Evolutionary conservation across 2,888 invertebrate species (phyloP), one percentile per base, ranked within the genome.

Genomic region (Mythimna ferrago): DNA sequence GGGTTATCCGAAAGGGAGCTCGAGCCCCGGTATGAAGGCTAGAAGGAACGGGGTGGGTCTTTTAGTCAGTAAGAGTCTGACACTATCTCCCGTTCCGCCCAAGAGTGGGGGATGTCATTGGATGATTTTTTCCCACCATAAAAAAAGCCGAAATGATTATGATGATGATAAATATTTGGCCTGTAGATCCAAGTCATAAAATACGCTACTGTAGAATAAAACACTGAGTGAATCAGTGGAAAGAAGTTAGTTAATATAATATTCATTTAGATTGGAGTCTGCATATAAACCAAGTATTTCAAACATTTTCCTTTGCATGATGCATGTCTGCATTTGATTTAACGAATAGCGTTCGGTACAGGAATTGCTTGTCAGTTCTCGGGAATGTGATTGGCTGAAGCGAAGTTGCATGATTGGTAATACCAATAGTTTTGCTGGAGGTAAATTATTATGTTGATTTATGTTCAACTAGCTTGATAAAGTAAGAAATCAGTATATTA

Each of bases 311-410:
- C 56, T 56, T 62, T 41, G 48, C 44, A 64, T 66, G 62, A 35
- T 85, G 60, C 70, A 84, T 73, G 65, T 58, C 67, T 82, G 75
- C 69, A 78, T 84, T 83, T 68, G 76, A 73, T 84, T 78, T 65
- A 38, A 19, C 19, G 64, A 81, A 83, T 44, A 35, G 62, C 67
- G n/a, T 57, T 64, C 58, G 32, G n/a, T 65, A 57, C 54, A 76
- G 61, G 48, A 76, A 81, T 71, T 66, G 82, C 66, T 53, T 83
- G 66, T 74, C 76, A 75, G 69, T 73, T 71, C 32, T 69, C 56
- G 26, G 51, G 35, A n/a, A 57, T 60, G 32, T 78, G 68, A 78
- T 82, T 82, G 82, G 60, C 35, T 81, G 44, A 7, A 57, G 9
- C 6, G 10, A 58, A 53, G 38, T 35, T 62, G 9, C 11, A 26